Conservation (phyloP, 2,888 invertebrate genomes). For the Volucella inflata region DNA sequence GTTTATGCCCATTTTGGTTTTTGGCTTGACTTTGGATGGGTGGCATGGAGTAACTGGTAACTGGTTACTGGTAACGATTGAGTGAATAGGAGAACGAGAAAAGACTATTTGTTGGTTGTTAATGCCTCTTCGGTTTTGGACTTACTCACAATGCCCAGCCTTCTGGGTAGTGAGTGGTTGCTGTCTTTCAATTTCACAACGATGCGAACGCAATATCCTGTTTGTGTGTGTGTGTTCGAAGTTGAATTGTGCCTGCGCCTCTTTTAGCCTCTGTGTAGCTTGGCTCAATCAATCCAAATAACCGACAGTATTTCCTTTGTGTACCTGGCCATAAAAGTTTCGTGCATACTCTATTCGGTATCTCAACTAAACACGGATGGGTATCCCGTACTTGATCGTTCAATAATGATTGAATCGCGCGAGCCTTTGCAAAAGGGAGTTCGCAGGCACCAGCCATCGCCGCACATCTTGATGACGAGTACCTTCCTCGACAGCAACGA, state of each 20-base stretch:
- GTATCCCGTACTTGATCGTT: slow-evolving; percentile 67
- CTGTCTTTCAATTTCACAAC: slow-evolving; percentile 45
- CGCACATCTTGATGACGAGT: slow-evolving; percentile 36
- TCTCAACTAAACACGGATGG: slow-evolving; percentile 52
- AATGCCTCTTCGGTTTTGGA: slow-evolving; percentile 68
- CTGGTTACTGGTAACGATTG: not conserved
- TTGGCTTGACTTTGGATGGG: slow-evolving; percentile 34
- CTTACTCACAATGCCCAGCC: slow-evolving; percentile 42
- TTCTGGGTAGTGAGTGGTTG: slow-evolving; percentile 38
- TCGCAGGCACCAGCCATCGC: slow-evolving; percentile 49
- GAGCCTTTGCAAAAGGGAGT: slow-evolving; percentile 45
- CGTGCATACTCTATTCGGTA: slow-evolving; percentile 52
- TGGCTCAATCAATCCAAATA: slow-evolving; percentile 49
- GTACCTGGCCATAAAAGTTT: slow-evolving; percentile 65
- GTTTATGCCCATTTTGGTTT: slow-evolving; percentile 70
- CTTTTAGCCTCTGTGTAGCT: not conserved
- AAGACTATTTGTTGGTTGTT: slow-evolving; percentile 66
- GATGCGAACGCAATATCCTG: slow-evolving; percentile 74
- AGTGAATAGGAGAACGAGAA: slow-evolving; percentile 22
- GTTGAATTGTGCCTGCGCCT: not conserved
- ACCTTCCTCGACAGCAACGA: slow-evolving; percentile 35
- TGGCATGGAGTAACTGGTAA: not conserved
- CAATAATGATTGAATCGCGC: slow-evolving; percentile 73
- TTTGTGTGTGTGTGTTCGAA: slow-evolving; percentile 35
- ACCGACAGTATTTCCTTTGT: slow-evolving; percentile 64